Evolutionary conservation across 2,113 vertebrate species (phyloP).

Genomic region (cat (Felis catus)): F.catus_Fca126_mat1.0 CM031413.1:124003001-124003500

Average conservation of each 20-base stretch:
- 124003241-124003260: slow-evolving; percentile 96
- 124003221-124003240: slow-evolving; percentile 96
- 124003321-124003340: neutral
- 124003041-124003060: neutral
- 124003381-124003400: neutral
- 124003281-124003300: neutral
- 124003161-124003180: neutral
- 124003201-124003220: slow-evolving; percentile 94
- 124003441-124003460: neutral
- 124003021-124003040: neutral
- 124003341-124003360: neutral
- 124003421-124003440: neutral
- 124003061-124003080: neutral
- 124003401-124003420: neutral
- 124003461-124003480: neutral
- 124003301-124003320: neutral
- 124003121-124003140: neutral
- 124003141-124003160: neutral
- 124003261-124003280: slow-evolving; percentile 20
- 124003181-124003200: slow-evolving; percentile 88
- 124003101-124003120: neutral
- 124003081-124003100: neutral
- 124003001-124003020: neutral
- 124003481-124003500: neutral
- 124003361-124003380: neutral